Evolutionary conservation across 1,140 invertebrate species (phyloP).

Genomic region (Lasaia peninsularis): DNA sequence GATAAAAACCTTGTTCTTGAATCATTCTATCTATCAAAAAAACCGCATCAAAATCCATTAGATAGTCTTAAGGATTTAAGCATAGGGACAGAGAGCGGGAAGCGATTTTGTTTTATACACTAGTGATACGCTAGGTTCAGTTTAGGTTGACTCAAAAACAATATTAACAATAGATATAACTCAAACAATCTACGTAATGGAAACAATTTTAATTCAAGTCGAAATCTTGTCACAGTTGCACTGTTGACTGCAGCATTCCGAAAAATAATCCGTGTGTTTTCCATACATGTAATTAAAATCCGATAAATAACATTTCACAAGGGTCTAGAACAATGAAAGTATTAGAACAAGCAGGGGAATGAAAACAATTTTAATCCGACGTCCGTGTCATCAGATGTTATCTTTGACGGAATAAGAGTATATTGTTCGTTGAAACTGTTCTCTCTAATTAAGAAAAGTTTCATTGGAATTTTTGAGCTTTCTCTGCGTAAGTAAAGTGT

Average conservation of each 20-base stretch:
- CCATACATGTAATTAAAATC: not conserved
- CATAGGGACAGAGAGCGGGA: no score
- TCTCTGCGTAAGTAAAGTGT: constrained; percentile 13
- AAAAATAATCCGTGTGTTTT: not conserved
- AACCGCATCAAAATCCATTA: no score
- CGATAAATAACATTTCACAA: not conserved
- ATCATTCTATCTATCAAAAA: no score
- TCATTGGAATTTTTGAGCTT: not conserved
- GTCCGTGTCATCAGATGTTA: not conserved
- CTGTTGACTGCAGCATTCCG: not conserved
- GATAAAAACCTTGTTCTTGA: no score
- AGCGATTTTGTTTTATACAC: no score
- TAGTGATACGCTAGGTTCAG: no score
- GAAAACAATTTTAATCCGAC: not conserved
- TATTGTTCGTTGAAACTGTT: constrained; percentile 1
- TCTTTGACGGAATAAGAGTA: not conserved
- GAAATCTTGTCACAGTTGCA: no score
- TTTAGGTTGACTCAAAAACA: no score
- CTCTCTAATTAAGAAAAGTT: constrained; percentile 11
- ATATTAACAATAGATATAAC: no score
- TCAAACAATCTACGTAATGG: no score
- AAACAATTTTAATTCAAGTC: no score
- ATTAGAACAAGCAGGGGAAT: not conserved
- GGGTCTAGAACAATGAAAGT: not conserved
- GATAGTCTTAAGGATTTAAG: no score